A percentile compares a stretch with the other conserved stretches of the same genome.
Evolutionary conservation across 2,113 vertebrate genomes (phyloP).

Genomic region (Corythornis vintsioides): DNA sequence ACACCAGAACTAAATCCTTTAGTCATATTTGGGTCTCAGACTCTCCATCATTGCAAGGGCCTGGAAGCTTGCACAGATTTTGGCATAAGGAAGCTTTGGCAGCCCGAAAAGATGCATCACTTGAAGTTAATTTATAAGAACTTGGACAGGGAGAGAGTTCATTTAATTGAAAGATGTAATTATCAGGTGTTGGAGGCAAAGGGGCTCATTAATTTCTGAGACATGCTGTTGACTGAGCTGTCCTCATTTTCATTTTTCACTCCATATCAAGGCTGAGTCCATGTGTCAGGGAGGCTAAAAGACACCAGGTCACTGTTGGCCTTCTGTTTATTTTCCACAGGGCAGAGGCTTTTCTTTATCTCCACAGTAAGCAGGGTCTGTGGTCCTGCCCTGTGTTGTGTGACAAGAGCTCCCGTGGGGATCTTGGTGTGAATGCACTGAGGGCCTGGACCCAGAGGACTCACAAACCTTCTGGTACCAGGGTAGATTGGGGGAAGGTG

Average conservation of each 20-base stretch:
- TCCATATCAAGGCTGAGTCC: constrained; percentile 39
- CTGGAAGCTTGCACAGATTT: constrained; percentile 5
- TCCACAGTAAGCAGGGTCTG: not conserved
- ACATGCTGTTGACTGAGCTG: constrained; percentile 75
- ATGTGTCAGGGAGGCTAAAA: not conserved
- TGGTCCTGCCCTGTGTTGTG: not conserved
- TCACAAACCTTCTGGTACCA: not conserved
- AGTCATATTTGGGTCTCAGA: not conserved
- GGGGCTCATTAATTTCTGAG: constrained; percentile 79
- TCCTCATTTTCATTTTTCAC: constrained; percentile 76
- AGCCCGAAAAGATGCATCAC: constrained; percentile 57
- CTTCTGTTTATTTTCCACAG: not conserved
- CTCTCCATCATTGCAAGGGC: not conserved
- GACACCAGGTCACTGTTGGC: not conserved
- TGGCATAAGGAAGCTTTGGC: constrained; percentile 42
- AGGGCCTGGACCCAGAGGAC: not conserved
- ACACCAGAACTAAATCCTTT: not conserved
- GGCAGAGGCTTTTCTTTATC: not conserved
- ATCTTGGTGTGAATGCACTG: not conserved
- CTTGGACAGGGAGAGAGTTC: constrained; percentile 72
- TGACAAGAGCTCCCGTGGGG: not conserved
- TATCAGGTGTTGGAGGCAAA: constrained; percentile 80
- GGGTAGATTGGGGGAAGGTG: not conserved
- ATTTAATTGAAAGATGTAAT: constrained; percentile 83
- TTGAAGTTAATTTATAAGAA: constrained; percentile 77